phyloP scores from a whole-genome alignment of 1,140 invertebrate genomes.

The Drosophila nikananu region DNA sequence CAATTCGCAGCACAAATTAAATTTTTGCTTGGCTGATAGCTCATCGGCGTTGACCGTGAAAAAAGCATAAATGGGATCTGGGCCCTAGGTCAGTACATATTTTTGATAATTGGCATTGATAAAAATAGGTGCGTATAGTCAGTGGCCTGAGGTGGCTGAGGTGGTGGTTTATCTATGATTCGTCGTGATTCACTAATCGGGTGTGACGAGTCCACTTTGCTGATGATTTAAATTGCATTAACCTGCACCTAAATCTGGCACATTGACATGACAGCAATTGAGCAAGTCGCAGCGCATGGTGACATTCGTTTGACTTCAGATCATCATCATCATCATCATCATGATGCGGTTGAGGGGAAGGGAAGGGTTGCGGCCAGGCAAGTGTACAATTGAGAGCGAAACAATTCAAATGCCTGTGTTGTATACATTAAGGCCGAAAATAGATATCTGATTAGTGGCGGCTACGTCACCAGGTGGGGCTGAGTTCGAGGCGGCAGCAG shows the following conservation, averaged over 20 bases:
- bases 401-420: slow-evolving; percentile 64
- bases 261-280: slow-evolving; percentile 60
- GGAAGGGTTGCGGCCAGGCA: slow-evolving; percentile 29
- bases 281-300: slow-evolving; percentile 17
- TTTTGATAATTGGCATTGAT: slow-evolving; percentile 62
- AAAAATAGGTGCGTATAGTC: slow-evolving; percentile 47
- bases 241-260: slow-evolving; percentile 58
- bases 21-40: slow-evolving; percentile 27
- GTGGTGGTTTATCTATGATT: slow-evolving; percentile 12
- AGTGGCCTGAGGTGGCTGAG: slow-evolving; percentile 12
- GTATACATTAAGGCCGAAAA: slow-evolving; percentile 70
- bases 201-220: slow-evolving; percentile 66
- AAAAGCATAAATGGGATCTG: slow-evolving; percentile 45
- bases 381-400: slow-evolving; percentile 66
- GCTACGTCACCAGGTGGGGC: slow-evolving; percentile 79
- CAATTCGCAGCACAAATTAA: slow-evolving; percentile 40
- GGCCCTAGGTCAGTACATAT: slow-evolving; percentile 46
- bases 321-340: slow-evolving; percentile 45
- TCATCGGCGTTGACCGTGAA: slow-evolving; percentile 60
- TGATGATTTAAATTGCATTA: slow-evolving; percentile 63
- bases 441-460: slow-evolving; percentile 77
- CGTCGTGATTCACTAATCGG: slow-evolving; percentile 68
- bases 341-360: slow-evolving; percentile 5
- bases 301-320: slow-evolving; percentile 50
- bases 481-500: slow-evolving; percentile 24